Percentiles rank a stretch among this genome's conserved stretches.
These are phyloP conservation scores for Poecilia gillii DNA, from an alignment of 2,797 vertebrate genomes.

Conservation along the genomic window DNA sequence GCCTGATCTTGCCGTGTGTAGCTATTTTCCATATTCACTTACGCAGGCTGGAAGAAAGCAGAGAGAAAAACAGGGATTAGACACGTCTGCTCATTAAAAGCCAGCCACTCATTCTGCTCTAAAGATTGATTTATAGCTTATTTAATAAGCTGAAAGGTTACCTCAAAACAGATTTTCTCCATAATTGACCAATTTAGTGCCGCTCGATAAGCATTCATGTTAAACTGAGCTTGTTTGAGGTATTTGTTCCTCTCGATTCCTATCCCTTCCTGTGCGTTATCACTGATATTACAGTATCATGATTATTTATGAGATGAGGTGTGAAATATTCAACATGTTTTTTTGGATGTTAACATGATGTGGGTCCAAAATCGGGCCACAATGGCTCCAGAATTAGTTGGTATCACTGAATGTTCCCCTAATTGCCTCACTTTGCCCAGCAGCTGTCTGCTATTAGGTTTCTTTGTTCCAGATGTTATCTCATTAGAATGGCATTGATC, in stretches of 20 bases:
- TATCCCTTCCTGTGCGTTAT: conserved; percentile 32
- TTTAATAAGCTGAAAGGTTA: conserved; percentile 81
- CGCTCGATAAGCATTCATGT: conserved; percentile 72
- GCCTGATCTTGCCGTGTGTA: conserved; percentile 3
- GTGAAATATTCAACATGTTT: conserved; percentile 76
- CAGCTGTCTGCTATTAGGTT: conserved; percentile 84
- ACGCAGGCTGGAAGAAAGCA: conserved; percentile 18
- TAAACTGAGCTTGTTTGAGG: conserved; percentile 64
- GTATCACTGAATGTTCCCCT: conserved; percentile 70
- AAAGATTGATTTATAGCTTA: conserved; percentile 78
- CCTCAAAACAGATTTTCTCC: conserved; percentile 77
- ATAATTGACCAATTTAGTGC: conserved; percentile 77
- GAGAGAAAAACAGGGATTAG: conserved; percentile 41
- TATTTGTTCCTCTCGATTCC: conserved; percentile 55
- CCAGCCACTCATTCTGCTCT: conserved; percentile 62
- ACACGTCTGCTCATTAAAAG: conserved; percentile 66
- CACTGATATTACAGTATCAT: conserved; percentile 50
- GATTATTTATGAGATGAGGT: conserved; percentile 65
- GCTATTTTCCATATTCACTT: background rate
- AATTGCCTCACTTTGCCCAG: conserved; percentile 80
- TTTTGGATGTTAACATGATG: conserved; percentile 69
- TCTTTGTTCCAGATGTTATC: conserved; percentile 85
- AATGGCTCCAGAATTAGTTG: conserved; percentile 71
- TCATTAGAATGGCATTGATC: conserved; percentile 83
- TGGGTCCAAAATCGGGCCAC: conserved; percentile 60